Conservation (phyloP, 2,888 invertebrate species). For the Chalcis sispes region DNA sequence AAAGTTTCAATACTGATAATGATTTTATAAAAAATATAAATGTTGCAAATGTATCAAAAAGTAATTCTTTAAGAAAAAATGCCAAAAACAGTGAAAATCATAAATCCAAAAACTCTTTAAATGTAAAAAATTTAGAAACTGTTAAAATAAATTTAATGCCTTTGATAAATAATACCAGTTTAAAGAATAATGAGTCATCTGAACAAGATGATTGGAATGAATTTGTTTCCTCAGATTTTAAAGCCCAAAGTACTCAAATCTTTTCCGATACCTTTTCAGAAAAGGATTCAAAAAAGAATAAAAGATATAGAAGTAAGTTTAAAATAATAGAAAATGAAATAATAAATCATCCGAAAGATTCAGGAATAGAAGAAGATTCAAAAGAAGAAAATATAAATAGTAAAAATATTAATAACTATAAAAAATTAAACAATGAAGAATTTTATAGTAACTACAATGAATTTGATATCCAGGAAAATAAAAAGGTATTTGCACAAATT, state of each 20-base stretch:
- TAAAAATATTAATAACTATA: neutral
- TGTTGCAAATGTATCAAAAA: constrained; percentile 3
- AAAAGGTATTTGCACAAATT: neutral
- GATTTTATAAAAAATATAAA: neutral
- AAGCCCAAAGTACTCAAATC: constrained; percentile 52
- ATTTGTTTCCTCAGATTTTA: constrained; percentile 40
- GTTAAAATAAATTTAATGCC: constrained; percentile 30
- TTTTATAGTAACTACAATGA: neutral
- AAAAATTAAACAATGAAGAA: constrained; percentile 11
- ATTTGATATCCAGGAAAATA: neutral
- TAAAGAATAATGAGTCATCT: neutral
- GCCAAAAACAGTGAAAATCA: neutral
- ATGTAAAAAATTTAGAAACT: neutral
- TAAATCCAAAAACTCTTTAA: neutral
- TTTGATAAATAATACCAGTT: neutral
- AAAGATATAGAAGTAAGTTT: neutral
- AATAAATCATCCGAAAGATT: constrained; percentile 50
- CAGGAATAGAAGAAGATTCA: constrained; percentile 57
- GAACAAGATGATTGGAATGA: constrained; percentile 33
- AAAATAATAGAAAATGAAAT: constrained; percentile 5
- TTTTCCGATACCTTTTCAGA: constrained; percentile 48
- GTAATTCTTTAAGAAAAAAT: neutral
- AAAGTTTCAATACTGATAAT: neutral
- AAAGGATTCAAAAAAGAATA: neutral
- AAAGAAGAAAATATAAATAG: constrained; percentile 34